Evolutionary conservation across 2,797 vertebrate species (phyloP).

Genomic region (Nyctalus aviator): DNA sequence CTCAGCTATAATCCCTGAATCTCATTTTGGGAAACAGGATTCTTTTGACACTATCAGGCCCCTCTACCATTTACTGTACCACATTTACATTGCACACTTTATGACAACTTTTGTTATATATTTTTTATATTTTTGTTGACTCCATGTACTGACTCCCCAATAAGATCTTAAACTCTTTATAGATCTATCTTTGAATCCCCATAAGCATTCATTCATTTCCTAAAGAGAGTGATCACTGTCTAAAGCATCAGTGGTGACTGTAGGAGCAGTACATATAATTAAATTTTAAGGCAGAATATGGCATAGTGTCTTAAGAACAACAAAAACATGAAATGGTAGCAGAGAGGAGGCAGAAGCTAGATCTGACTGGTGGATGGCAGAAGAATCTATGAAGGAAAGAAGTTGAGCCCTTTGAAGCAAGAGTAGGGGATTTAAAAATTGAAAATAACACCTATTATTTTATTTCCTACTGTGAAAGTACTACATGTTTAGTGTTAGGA

Average conservation of each 20-base stretch:
- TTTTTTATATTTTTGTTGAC: not conserved
- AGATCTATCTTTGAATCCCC: not conserved
- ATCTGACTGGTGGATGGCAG: not conserved
- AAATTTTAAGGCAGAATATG: not conserved
- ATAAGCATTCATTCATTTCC: not conserved
- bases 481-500: not conserved
- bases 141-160: not conserved
- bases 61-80: not conserved
- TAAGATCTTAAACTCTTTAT: conserved; percentile 1
- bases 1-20: conserved; percentile 33
- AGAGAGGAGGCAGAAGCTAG: not conserved
- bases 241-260: not conserved
- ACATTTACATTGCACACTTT: not conserved
- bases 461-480: conserved; percentile 8
- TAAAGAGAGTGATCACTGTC: not conserved
- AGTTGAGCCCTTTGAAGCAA: not conserved
- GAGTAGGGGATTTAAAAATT: conserved; percentile 10
- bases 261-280: not conserved
- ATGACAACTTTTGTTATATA: not conserved
- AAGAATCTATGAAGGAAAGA: not conserved
- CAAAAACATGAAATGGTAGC: not conserved
- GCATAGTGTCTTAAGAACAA: not conserved
- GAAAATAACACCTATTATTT: not conserved
- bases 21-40: conserved; percentile 53
- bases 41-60: conserved; percentile 29